Base-by-base conservation (phyloP, 2,888 invertebrate species). In the Dyspetes luteomarginatus region DNA sequence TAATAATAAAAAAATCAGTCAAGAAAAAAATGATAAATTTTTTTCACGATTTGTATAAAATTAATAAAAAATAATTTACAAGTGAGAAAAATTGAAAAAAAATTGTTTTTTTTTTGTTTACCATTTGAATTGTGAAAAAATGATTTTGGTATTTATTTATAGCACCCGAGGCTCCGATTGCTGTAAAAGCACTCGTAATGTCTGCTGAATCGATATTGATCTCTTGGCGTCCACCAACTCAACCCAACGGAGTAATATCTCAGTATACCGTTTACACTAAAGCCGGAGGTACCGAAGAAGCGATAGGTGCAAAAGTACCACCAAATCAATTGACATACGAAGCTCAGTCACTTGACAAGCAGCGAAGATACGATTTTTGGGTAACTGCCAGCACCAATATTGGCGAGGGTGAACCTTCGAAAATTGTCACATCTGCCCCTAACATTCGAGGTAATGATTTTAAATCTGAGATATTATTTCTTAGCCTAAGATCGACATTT, bases 151-250 rank as follows among this genome's bases (percentile, higher is more conserved):
- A 9, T 1, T 48, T 24, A 68, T 80, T 89, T 90, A 26, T 90
- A 98, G 98, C 97, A 81, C 98, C 98, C 45, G 98, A 98, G 93
- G 96, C 97, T 5, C 98, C 98, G 55, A 96, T 97, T 79, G 97
- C 97, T 69, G 96, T 98, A 3, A 98, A 98, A 92, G 97, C 98
- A 15, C 93, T 98, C 48, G 97, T 98, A 9, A 97, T 98, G 96
- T 97, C 98, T 69, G 94, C 95, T 22, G 97, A 97, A 90, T 97
- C 98, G 3, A 98, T 98, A 89, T 94, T 98, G 24, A 97, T 98
- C 0, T 97, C 98, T 71, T 99, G 99, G 99, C 95, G 97, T 88
- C 96, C 97, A 84, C 98, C 98, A 84, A 95, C 96, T 90, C 96
- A 97, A 88, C 97, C 98, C 65, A 98, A 98, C 90, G 99, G 99